phyloP scores from a whole-genome alignment of 2,888 invertebrate genomes.

The Frankliniella intonsa region DNA sequence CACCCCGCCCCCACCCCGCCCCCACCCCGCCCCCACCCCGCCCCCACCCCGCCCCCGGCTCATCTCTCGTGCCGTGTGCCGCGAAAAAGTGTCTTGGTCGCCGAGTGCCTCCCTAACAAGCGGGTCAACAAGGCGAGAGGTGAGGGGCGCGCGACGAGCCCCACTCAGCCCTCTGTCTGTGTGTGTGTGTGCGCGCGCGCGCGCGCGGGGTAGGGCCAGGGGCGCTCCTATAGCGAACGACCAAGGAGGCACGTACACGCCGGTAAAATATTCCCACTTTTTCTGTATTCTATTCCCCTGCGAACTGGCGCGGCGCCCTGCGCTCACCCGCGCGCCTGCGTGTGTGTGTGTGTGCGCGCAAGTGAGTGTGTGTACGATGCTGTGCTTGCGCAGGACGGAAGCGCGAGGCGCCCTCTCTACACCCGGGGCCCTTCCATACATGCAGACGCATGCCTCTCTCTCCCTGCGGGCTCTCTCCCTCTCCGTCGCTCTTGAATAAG shows the following conservation, averaged over 20 bases:
- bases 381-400: neutral
- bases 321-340: neutral
- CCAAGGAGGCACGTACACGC: too few relatives aligned
- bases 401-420: neutral
- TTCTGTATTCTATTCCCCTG: too few relatives aligned
- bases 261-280: too few relatives aligned
- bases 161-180: neutral
- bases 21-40: neutral
- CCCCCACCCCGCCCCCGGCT: too few relatives aligned
- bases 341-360: neutral
- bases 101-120: slow-evolving; percentile 2
- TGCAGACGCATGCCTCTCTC: neutral
- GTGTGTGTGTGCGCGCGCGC: too few relatives aligned
- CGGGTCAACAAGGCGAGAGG: slow-evolving; percentile 14
- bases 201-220: neutral
- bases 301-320: neutral
- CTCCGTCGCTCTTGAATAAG: neutral
- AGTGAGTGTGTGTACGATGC: neutral
- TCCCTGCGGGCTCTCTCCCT: neutral
- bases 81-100: neutral
- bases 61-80: too few relatives aligned
- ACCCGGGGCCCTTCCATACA: too few relatives aligned
- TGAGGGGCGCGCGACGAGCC: neutral
- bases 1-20: neutral
- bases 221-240: neutral